These are phyloP conservation scores for Alosa sapidissima DNA, from an alignment of 2,797 vertebrate species.

Conservation along the genomic window DNA sequence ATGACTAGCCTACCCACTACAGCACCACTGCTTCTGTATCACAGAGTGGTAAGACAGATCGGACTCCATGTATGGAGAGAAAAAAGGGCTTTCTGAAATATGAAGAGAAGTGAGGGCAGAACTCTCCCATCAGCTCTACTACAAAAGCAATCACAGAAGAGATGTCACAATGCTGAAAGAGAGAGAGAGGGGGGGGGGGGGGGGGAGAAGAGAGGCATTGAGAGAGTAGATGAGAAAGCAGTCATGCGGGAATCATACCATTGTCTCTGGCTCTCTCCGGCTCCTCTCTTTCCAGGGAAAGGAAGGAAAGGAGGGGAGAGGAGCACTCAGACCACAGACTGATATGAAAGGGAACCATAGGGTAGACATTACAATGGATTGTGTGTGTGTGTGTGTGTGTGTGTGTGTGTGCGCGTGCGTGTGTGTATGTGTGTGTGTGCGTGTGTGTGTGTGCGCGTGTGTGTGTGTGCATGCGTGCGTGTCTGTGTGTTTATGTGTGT, in stretches of 20 bases:
- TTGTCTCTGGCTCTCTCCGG: background rate
- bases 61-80: too few relatives aligned
- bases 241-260: background rate
- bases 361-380: background rate
- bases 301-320: background rate
- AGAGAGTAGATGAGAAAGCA: background rate
- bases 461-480: background rate
- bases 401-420: conserved; percentile 11
- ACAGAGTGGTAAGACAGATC: background rate
- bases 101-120: background rate
- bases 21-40: background rate
- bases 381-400: background rate
- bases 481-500: background rate
- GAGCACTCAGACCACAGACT: background rate
- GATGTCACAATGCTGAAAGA: background rate
- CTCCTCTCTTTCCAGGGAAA: background rate
- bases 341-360: background rate
- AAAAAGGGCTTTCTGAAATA: background rate
- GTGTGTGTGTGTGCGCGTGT: conserved; percentile 9
- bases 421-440: background rate
- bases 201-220: background rate
- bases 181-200: background rate
- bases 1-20: background rate
- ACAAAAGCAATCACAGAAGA: background rate
- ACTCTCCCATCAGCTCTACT: background rate